Conservation (phyloP, 2,113 vertebrate species). For the Echinops telfairi region DNA sequence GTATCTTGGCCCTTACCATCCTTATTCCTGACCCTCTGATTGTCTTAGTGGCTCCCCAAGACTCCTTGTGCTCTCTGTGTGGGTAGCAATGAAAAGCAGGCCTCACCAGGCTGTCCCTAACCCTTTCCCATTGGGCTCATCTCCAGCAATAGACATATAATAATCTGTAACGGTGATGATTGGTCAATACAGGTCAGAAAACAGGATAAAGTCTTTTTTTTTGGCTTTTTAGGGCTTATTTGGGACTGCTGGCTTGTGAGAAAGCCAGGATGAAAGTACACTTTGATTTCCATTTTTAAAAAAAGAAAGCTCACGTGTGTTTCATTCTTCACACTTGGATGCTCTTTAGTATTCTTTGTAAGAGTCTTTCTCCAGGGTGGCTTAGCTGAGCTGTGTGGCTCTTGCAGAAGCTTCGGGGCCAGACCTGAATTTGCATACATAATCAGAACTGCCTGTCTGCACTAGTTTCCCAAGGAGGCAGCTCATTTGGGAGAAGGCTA, state of each 20-base stretch:
- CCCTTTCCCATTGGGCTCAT: neutral
- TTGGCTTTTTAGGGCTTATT: slow-evolving; percentile 61
- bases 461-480: slow-evolving; percentile 58
- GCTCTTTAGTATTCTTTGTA: slow-evolving; percentile 80
- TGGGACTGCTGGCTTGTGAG: slow-evolving; percentile 11
- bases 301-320: slow-evolving; percentile 71
- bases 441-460: slow-evolving; percentile 69
- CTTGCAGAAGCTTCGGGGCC: slow-evolving; percentile 67
- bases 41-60: neutral
- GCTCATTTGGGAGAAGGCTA: slow-evolving; percentile 26
- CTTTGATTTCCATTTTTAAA: slow-evolving; percentile 74
- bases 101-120: no score
- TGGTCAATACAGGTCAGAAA: slow-evolving; percentile 62
- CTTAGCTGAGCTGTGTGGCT: slow-evolving; percentile 73
- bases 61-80: neutral
- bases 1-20: neutral
- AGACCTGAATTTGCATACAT: slow-evolving; percentile 75
- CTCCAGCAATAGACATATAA: slow-evolving; percentile 10
- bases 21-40: slow-evolving; percentile 29
- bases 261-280: slow-evolving; percentile 74
- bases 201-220: neutral
- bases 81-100: neutral
- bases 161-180: neutral
- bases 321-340: slow-evolving; percentile 76
- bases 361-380: slow-evolving; percentile 76